Evolutionary conservation across 1,140 invertebrate genomes (phyloP).

Genomic region (Drosophila pachea): DNA sequence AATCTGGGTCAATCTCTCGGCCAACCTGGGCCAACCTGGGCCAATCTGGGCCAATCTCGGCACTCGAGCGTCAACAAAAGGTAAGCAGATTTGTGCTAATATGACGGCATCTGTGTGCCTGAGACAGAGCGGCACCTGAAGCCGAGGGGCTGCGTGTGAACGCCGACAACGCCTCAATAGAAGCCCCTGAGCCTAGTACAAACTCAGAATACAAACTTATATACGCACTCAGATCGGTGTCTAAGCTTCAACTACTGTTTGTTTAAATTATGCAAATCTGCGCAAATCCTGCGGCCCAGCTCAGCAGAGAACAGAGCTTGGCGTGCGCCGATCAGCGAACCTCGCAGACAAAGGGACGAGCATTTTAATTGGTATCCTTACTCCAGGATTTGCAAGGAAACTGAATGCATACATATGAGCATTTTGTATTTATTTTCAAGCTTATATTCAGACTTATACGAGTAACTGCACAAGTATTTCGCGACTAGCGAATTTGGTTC

Average conservation of each 20-base stretch:
- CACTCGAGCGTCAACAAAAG: constrained; percentile 65
- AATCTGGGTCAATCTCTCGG: constrained; percentile 38
- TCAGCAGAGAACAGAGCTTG: constrained; percentile 13
- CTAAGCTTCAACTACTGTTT: constrained; percentile 61
- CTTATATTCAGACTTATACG: too few species aligned
- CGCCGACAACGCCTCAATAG: constrained; percentile 57
- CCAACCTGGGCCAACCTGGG: constrained; percentile 41
- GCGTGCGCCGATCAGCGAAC: constrained; percentile 31
- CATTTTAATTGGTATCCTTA: constrained; percentile 61
- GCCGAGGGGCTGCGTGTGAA: constrained; percentile 57
- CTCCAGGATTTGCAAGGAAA: constrained; percentile 23
- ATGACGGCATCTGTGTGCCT: constrained; percentile 64
- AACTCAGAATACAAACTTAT: constrained; percentile 34
- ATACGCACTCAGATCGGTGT: background rate
- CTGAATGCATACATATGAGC: too few species aligned
- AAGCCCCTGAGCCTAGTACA: constrained; percentile 23
- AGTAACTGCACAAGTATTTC: too few species aligned
- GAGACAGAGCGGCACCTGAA: constrained; percentile 34
- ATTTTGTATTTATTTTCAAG: too few species aligned
- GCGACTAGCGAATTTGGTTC: too few species aligned
- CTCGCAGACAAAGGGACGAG: constrained; percentile 57
- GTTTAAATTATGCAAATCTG: constrained; percentile 73
- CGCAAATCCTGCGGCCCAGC: constrained; percentile 65
- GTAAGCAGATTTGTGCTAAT: constrained; percentile 76
- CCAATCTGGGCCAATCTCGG: constrained; percentile 46